Evolutionary conservation across 2,797 vertebrate species (phyloP).

Genomic region (Acanthis flammea): DNA sequence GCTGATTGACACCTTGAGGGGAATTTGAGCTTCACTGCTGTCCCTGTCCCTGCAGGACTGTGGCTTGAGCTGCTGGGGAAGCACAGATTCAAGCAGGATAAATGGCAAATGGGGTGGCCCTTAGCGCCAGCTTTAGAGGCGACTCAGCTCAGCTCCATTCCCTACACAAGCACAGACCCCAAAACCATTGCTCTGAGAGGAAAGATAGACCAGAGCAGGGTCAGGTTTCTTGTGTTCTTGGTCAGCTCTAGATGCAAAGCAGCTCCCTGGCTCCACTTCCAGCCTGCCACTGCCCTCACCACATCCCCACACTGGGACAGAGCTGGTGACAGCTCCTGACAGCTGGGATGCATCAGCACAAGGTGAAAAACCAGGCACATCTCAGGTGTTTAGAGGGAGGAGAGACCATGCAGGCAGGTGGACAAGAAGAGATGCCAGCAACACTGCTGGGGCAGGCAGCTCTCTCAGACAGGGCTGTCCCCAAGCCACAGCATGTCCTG

Average conservation of each 20-base stretch:
- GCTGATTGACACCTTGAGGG: background rate
- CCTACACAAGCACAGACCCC: background rate
- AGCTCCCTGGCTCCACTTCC: background rate
- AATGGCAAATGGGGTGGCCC: accelerated
- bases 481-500: background rate
- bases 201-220: background rate
- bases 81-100: background rate
- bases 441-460: background rate
- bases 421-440: background rate
- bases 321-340: background rate
- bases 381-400: background rate
- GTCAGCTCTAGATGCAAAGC: background rate
- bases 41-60: background rate
- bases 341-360: accelerated
- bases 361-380: background rate
- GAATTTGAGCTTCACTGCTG: background rate
- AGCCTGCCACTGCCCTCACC: background rate
- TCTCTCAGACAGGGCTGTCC: background rate
- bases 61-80: background rate
- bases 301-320: background rate
- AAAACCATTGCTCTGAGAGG: background rate
- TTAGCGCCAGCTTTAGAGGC: background rate
- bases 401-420: background rate
- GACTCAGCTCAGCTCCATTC: background rate
- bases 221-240: background rate